Evolutionary conservation across 92 coral and sea anemone genomes (phyloP).

Genomic region (Palythoa caribaeorum): DNA sequence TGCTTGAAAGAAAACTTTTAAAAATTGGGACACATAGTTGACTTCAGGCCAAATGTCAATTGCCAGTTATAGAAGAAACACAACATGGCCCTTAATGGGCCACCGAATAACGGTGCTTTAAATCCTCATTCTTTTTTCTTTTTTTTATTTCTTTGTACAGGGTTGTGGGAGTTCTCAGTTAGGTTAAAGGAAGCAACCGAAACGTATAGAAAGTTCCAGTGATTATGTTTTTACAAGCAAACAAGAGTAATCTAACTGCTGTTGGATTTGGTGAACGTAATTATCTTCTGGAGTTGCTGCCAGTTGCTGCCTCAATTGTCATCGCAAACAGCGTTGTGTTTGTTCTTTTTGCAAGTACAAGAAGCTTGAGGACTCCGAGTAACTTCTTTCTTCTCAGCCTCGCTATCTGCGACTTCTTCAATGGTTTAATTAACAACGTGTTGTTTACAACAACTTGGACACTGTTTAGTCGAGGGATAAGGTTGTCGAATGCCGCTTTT

Average conservation of each 20-base stretch:
- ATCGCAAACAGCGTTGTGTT: constrained; percentile 16
- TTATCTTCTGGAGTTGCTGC: not conserved
- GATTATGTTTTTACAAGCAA: not conserved
- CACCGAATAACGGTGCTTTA: too few relatives aligned
- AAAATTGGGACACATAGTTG: too few relatives aligned
- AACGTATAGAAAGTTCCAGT: not conserved
- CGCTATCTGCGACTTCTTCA: constrained; percentile 22
- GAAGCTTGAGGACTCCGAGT: not conserved
- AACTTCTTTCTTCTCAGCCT: constrained; percentile 26
- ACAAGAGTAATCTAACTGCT: not conserved
- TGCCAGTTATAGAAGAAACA: too few relatives aligned
- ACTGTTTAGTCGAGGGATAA: not conserved
- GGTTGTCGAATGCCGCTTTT: not conserved
- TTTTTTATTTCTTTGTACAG: too few relatives aligned
- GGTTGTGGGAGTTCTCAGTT: too few relatives aligned
- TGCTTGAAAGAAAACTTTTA: too few relatives aligned
- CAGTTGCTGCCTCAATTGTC: constrained; percentile 10
- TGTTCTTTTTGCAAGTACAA: constrained; percentile 3
- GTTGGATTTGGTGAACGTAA: not conserved
- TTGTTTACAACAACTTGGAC: not conserved
- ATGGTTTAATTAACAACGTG: constrained; percentile 3
- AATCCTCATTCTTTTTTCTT: too few relatives aligned
- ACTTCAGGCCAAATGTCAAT: too few relatives aligned
- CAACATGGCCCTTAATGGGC: too few relatives aligned
- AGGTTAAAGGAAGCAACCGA: not conserved